Percentiles rank a stretch among this genome's conserved stretches.
These are phyloP conservation scores for Drosophila vallismaia DNA, from an alignment of 2,888 invertebrate genomes.

Conservation along the genomic window DNA sequence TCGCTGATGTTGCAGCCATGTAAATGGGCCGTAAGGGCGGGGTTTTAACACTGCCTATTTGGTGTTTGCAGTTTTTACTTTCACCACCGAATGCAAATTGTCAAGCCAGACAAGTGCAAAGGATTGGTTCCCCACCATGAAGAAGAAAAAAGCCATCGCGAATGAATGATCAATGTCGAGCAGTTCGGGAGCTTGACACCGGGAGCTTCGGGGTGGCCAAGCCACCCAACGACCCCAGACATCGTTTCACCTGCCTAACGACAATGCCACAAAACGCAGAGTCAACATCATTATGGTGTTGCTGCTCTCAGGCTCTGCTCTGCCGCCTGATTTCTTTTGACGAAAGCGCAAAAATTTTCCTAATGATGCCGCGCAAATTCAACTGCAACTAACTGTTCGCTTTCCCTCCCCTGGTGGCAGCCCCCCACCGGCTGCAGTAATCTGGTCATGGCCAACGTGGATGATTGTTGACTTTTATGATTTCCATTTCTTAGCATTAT, in stretches of 20 bases:
- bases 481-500: slow-evolving; percentile 74
- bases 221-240: slow-evolving; percentile 46
- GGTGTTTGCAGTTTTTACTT: slow-evolving; percentile 56
- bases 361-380: slow-evolving; percentile 69
- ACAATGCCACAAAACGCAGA: slow-evolving; percentile 56
- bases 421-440: slow-evolving; percentile 38
- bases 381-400: slow-evolving; percentile 53
- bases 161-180: slow-evolving; percentile 12
- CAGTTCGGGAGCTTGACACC: slow-evolving; percentile 6
- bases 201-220: background rate
- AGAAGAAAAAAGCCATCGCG: background rate
- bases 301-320: background rate
- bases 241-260: slow-evolving; percentile 60
- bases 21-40: slow-evolving; percentile 57
- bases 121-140: slow-evolving; percentile 36
- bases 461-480: slow-evolving; percentile 75
- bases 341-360: slow-evolving; percentile 73
- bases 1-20: slow-evolving; percentile 35
- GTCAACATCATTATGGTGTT: slow-evolving; percentile 49
- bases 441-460: slow-evolving; percentile 60
- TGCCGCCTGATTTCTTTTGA: slow-evolving; percentile 43
- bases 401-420: slow-evolving; percentile 2
- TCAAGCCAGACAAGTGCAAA: slow-evolving; percentile 49
- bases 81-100: slow-evolving; percentile 59
- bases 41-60: slow-evolving; percentile 57